Base-by-base conservation (phyloP, 2,888 invertebrate species). In the Dynastes grantii region DNA sequence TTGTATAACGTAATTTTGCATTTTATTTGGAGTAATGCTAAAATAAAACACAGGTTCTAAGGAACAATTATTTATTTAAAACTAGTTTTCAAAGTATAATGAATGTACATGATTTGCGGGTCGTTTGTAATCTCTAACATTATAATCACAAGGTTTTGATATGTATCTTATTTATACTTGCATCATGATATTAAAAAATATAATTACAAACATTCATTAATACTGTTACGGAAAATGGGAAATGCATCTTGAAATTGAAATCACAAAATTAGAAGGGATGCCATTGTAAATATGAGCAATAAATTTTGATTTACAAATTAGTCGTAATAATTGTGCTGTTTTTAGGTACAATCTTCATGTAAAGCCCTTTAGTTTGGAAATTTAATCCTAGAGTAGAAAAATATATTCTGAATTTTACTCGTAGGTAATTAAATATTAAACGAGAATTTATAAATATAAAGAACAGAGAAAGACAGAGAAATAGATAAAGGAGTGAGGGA, bases 11-110 rank as follows among this genome's bases (percentile, higher is more conserved):
- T 37, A 37, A 5, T 37, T 4, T 37, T 37, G 0, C 32, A 37
- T 37, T 45, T 45, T 11, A 1, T 0, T 45, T 11, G 1, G 11
- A 45, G 2, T 2, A 45, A 45, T 2, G 11, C 45, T 45, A 11
- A 22, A 73, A 37, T 58, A 61, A 78, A 73, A 78, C 40, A 53
- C 64, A 27, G 5, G 16, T n/a, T 22, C 8, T 63, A 71, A 78
- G 78, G 78, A 78, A 78, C 73, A 78, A 67, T 78, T 51, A 78
- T 78, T 78, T 78, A 78, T 78, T 78, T 76, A 78, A 78, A 78
- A 78, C 76, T 78, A 77, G 49, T 70, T 77, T 71, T 55, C 16
- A 58, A 73, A 58, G 58, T 70, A 70, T 70, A 70, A 70, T 68
- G 68, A 68, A 77, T 70, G 68, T 71, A 77, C 77, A 77, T 71